Evolutionary conservation across 2,797 vertebrate genomes (phyloP).

Genomic region (Coreius guichenoti): DNA sequence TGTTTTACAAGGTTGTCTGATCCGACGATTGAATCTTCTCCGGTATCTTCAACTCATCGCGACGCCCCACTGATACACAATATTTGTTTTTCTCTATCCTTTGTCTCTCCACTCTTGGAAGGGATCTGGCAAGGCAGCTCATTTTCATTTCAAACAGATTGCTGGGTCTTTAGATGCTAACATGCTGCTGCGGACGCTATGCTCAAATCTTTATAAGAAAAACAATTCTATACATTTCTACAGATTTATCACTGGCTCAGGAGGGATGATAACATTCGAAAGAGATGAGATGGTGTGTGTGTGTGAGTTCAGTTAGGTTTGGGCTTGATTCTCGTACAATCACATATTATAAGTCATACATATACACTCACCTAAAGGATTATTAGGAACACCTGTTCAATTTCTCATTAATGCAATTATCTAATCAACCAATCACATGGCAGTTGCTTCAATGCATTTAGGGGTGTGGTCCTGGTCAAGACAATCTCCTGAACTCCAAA

Average conservation of each 20-base stretch:
- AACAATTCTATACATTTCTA: constrained; percentile 61
- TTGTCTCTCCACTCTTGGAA: constrained; percentile 29
- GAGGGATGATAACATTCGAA: constrained; percentile 33
- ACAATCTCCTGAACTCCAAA: no score
- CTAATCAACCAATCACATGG: no score
- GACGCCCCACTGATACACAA: constrained; percentile 40
- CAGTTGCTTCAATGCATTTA: no score
- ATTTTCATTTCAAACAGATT: constrained; percentile 67
- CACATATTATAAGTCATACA: no score
- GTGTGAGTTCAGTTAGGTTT: constrained; percentile 25
- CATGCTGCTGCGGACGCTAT: constrained; percentile 56
- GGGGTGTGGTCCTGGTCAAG: no score
- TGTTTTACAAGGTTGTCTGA: constrained; percentile 58
- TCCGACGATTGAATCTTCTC: constrained; percentile 56
- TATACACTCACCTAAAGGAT: no score
- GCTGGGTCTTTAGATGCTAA: constrained; percentile 67
- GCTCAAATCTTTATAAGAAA: constrained; percentile 58
- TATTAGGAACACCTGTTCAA: no score
- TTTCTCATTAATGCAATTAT: no score
- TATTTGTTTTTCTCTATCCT: constrained; percentile 54
- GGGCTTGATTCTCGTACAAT: neutral
- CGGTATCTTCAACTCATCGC: constrained; percentile 39
- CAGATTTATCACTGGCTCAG: constrained; percentile 65
- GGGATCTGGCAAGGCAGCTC: constrained; percentile 63
- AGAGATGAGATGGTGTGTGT: constrained; percentile 25